These are phyloP conservation scores for Schizothorax lantsangensis DNA, from an alignment of 2,797 vertebrate species.

Conservation along the genomic window DNA sequence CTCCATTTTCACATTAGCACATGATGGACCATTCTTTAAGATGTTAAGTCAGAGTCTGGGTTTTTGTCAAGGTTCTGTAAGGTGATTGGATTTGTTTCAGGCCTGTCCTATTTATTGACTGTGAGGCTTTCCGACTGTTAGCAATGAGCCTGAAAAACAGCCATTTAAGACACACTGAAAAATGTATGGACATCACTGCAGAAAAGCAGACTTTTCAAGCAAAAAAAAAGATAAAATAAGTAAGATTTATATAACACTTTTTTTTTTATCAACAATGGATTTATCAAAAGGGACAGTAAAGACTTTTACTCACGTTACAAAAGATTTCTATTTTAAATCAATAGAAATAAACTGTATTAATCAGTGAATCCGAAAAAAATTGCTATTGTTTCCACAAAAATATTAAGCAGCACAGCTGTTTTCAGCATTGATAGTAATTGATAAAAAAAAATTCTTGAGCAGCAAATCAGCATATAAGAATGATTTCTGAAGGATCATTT, in stretches of 20 bases:
- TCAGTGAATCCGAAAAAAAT: not conserved
- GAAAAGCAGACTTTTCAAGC: not conserved
- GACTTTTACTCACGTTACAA: not conserved
- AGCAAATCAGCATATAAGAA: no score
- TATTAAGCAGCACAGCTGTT: not conserved
- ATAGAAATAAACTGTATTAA: no score
- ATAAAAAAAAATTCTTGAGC: not conserved
- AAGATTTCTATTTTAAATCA: not conserved
- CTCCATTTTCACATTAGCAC: slow-evolving; percentile 37
- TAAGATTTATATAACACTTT: not conserved
- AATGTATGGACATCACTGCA: not conserved
- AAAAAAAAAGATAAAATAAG: not conserved
- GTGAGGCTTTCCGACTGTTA: not conserved
- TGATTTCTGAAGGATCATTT: not conserved
- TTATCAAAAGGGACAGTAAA: not conserved
- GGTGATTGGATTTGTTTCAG: slow-evolving; percentile 24
- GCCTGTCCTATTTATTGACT: not conserved
- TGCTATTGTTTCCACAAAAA: not conserved
- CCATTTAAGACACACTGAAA: not conserved
- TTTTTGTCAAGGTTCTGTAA: slow-evolving; percentile 13
- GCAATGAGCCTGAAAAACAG: not conserved
- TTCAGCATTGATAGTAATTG: not conserved
- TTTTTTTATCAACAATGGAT: not conserved
- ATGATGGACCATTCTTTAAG: slow-evolving; percentile 23
- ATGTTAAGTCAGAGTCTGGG: slow-evolving; percentile 28